These are phyloP conservation scores for Euthynnus affinis DNA, from an alignment of 2,797 vertebrate genomes.

Conservation along the genomic window DNA sequence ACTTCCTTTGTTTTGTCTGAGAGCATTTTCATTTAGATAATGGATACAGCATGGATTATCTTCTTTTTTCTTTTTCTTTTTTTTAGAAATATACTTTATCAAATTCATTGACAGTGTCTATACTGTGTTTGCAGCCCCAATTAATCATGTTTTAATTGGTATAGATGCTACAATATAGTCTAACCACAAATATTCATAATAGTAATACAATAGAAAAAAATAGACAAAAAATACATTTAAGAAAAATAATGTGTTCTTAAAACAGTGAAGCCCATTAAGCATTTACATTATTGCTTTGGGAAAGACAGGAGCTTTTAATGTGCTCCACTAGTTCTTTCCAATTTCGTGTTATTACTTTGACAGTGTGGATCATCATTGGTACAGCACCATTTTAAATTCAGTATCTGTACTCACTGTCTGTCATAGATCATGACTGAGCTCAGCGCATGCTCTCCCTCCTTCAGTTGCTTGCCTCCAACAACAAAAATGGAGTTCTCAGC, in stretches of 20 bases:
- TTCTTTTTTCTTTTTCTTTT: too few species aligned
- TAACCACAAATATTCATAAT: neutral
- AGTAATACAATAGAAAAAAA: neutral
- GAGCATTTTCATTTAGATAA: slow-evolving; percentile 3
- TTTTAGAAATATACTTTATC: too few species aligned
- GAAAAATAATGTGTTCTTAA: neutral
- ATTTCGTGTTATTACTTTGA: too few species aligned
- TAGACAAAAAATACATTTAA: neutral
- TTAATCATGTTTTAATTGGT: neutral
- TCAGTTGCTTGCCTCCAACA: slow-evolving; percentile 95
- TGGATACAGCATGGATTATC: neutral
- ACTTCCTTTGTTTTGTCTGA: neutral
- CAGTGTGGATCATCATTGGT: neutral
- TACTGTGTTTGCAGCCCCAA: neutral
- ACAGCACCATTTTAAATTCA: neutral
- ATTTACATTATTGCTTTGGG: neutral
- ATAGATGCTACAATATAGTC: neutral
- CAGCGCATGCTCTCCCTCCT: slow-evolving; percentile 93
- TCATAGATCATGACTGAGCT: slow-evolving; percentile 97
- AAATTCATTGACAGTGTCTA: neutral
- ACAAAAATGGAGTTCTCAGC: slow-evolving; percentile 95
- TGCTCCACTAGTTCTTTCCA: too few species aligned
- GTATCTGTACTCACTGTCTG: slow-evolving; percentile 88
- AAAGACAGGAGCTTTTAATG: neutral
- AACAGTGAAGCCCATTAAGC: neutral